A percentile compares a stretch with the other conserved stretches of the same genome.
These are phyloP conservation scores for Anguilla pacifica DNA, from an alignment of 2,797 vertebrate genomes.

Conservation along the genomic window DNA sequence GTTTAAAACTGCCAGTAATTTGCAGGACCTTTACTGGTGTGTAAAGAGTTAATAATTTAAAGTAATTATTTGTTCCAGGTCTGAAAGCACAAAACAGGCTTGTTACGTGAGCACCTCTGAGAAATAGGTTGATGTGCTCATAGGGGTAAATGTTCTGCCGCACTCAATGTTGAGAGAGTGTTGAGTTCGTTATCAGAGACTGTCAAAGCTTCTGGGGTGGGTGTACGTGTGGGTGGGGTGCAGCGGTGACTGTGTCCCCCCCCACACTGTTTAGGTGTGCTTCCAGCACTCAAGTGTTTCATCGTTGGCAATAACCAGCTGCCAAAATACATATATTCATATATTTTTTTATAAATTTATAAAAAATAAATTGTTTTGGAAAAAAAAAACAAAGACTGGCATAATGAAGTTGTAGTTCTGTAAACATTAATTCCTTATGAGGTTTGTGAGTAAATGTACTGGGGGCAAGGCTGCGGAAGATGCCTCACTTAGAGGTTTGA, in stretches of 20 bases:
- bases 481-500: background rate
- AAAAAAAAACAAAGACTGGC: background rate
- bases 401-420: background rate
- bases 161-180: background rate
- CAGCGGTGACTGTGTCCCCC: background rate
- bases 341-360: background rate
- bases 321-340: background rate
- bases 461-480: background rate
- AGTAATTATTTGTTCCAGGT: background rate
- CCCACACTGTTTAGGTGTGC: too few species aligned
- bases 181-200: background rate
- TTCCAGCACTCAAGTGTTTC: slow-evolving; percentile 13
- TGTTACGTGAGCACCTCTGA: background rate
- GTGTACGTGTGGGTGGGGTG: background rate
- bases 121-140: background rate
- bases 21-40: background rate
- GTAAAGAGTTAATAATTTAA: background rate
- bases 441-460: background rate
- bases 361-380: background rate
- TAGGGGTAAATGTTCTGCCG: background rate
- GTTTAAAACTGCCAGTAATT: background rate
- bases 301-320: slow-evolving; percentile 54
- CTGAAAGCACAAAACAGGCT: background rate
- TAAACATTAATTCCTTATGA: background rate
- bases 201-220: background rate